Conservation (phyloP, 2,797 vertebrate genomes). For the Platyrinchus mystaceus region DNA sequence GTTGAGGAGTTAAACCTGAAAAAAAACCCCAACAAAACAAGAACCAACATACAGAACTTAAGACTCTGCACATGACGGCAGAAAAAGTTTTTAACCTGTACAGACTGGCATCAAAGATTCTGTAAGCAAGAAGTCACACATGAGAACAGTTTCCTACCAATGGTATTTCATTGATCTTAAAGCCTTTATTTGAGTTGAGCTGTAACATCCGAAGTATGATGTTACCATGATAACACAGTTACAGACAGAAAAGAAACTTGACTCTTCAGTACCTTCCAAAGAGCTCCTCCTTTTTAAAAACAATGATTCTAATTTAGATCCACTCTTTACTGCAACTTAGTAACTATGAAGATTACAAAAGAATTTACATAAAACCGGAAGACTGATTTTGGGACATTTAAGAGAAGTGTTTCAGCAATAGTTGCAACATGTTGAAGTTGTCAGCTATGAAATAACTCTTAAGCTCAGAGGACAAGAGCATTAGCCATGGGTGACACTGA, state of each 20-base stretch:
- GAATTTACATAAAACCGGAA: not conserved
- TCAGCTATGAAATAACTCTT: not conserved
- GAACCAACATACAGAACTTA: not conserved
- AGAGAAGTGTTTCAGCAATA: not conserved
- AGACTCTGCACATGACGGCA: not conserved
- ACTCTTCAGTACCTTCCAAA: not conserved
- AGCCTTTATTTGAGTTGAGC: not conserved
- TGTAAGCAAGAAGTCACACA: not conserved
- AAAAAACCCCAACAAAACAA: not conserved
- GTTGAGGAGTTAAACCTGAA: not conserved
- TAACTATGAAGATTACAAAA: not conserved
- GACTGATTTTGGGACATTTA: not conserved
- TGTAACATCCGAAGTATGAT: not conserved
- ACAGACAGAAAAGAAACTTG: not conserved
- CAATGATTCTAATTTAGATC: not conserved
- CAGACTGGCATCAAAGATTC: not conserved
- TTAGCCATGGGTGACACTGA: not conserved
- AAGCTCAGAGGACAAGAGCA: not conserved
- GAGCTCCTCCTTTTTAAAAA: not conserved
- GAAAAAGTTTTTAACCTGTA: not conserved
- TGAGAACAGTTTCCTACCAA: not conserved
- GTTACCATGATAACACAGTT: not conserved
- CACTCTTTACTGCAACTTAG: not conserved
- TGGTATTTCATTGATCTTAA: not conserved
- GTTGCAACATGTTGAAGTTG: not conserved